Evolutionary conservation across 2,113 vertebrate genomes (phyloP).

Genomic region (Penelope pileata): DNA sequence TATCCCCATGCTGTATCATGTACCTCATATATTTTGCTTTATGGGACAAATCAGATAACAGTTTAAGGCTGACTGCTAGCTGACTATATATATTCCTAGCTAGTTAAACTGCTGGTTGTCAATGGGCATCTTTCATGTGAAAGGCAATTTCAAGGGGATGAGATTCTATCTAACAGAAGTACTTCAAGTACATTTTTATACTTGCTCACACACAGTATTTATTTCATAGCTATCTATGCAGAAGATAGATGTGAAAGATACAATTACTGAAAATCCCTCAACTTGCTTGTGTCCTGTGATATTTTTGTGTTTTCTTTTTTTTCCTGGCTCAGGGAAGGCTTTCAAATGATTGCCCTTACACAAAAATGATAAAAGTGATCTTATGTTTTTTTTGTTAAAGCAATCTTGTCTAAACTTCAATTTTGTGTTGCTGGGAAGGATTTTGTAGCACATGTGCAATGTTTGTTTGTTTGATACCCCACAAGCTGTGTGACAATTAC

Average conservation of each 20-base stretch:
- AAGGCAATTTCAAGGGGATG: conserved; percentile 67
- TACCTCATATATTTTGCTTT: conserved; percentile 60
- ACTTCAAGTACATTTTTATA: conserved; percentile 51
- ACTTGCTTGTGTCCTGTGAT: neutral
- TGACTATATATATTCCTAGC: conserved; percentile 52
- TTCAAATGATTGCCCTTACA: neutral
- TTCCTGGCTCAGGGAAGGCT: neutral
- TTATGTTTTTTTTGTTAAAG: neutral
- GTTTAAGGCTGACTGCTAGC: conserved; percentile 56
- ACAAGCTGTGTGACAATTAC: neutral
- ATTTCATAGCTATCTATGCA: conserved; percentile 59
- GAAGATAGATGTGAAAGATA: conserved; percentile 18
- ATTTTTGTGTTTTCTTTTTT: neutral
- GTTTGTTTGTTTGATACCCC: neutral
- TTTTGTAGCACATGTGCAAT: neutral
- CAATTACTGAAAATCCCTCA: conserved; percentile 36
- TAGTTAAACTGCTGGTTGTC: conserved; percentile 59
- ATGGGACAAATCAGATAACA: conserved; percentile 63
- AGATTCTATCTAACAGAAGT: conserved; percentile 62
- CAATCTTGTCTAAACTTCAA: neutral
- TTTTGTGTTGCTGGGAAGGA: neutral
- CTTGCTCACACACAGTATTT: conserved; percentile 37
- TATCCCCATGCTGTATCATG: conserved; percentile 37
- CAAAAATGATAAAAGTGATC: neutral
- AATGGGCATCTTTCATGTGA: conserved; percentile 61